Percentiles rank a stretch among this genome's conserved stretches.
Evolutionary conservation across 1,140 invertebrate species (phyloP).

Genomic region (Thaumetopoea pityocampa): DNA sequence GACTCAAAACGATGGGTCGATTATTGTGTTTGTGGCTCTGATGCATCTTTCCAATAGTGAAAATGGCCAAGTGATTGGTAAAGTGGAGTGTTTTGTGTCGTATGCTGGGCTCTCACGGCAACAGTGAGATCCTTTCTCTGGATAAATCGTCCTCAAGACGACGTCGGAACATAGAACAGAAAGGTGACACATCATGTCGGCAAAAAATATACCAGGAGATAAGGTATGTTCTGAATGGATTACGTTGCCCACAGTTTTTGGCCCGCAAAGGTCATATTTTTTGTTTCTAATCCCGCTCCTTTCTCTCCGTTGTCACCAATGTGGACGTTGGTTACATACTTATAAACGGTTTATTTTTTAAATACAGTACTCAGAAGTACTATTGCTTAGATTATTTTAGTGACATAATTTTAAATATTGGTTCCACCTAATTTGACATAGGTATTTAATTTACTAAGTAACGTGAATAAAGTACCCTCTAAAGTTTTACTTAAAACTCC

Average conservation of each 20-base stretch:
- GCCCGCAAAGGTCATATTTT: conserved; percentile 56
- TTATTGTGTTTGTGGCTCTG: conserved; percentile 69
- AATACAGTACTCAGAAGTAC: too few species aligned
- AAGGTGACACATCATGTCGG: conserved; percentile 68
- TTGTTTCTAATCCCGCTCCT: conserved; percentile 50
- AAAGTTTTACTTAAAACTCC: too few species aligned
- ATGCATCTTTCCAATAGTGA: conserved; percentile 64
- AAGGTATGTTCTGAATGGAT: conserved; percentile 46
- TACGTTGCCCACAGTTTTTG: conserved; percentile 26
- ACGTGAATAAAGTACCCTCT: too few species aligned
- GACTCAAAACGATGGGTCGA: conserved; percentile 66
- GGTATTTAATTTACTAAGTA: too few species aligned
- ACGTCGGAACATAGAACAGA: conserved; percentile 51
- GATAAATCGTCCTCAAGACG: conserved; percentile 67
- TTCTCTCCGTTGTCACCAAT: conserved; percentile 43
- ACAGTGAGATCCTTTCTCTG: conserved; percentile 69
- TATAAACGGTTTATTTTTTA: too few species aligned
- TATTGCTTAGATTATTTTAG: too few species aligned
- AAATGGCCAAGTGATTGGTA: conserved; percentile 70
- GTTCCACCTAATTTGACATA: too few species aligned
- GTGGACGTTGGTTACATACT: conserved; percentile 9
- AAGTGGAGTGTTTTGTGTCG: conserved; percentile 70
- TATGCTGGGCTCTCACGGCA: conserved; percentile 68
- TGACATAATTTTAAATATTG: too few species aligned
- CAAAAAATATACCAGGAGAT: conserved; percentile 70